These are phyloP conservation scores for Falco punctatus DNA, from an alignment of 2,113 vertebrate species.

Conservation along the genomic window DNA sequence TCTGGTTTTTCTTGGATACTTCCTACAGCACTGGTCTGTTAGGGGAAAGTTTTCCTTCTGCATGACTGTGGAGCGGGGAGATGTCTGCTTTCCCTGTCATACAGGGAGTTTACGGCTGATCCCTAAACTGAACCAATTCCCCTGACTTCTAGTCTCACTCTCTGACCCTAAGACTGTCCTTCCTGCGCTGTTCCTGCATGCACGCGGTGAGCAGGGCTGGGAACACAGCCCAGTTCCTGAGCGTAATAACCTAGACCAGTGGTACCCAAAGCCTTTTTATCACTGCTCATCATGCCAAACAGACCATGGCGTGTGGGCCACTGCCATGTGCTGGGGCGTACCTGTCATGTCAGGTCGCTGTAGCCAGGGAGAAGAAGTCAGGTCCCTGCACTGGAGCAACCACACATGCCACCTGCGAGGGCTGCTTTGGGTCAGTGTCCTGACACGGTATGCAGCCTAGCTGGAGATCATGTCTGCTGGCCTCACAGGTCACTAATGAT, in stretches of 20 bases:
- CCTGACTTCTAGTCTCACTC: background rate
- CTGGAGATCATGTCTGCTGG: background rate
- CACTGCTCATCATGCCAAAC: background rate
- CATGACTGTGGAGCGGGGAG: background rate
- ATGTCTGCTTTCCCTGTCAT: background rate
- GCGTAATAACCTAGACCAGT: background rate
- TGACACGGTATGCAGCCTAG: background rate
- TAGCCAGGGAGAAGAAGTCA: background rate
- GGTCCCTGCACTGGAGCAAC: background rate
- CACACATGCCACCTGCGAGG: background rate
- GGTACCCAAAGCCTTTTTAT: background rate
- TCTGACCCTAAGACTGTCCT: background rate
- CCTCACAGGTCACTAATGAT: background rate
- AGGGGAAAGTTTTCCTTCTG: background rate
- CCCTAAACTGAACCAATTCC: background rate
- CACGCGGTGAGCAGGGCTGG: background rate
- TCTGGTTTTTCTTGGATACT: background rate
- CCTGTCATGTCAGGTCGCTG: fast-evolving
- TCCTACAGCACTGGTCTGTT: background rate
- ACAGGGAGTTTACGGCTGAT: background rate
- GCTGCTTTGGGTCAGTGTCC: background rate
- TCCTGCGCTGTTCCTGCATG: background rate
- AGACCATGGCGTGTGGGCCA: background rate
- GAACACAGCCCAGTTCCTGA: background rate
- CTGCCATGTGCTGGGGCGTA: fast-evolving